Evolutionary conservation across 2,888 invertebrate genomes (phyloP).

Genomic region (Lasioglossum marginatum): DNA sequence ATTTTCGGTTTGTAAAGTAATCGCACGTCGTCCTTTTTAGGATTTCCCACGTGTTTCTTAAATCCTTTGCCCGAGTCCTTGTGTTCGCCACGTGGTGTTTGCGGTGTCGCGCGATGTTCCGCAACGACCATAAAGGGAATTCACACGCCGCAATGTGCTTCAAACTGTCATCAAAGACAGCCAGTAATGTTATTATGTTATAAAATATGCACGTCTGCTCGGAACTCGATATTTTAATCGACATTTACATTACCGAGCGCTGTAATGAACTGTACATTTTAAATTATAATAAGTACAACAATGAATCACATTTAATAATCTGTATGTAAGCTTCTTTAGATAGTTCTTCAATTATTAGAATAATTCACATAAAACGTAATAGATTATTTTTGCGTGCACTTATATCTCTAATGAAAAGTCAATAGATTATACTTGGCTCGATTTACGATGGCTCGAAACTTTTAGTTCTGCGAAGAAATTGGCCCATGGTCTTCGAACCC

Average conservation of each 20-base stretch:
- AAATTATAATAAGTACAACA: neutral
- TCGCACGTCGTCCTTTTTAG: slow-evolving; percentile 66
- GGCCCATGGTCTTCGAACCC: slow-evolving; percentile 76
- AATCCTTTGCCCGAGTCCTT: slow-evolving; percentile 82
- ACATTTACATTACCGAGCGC: neutral
- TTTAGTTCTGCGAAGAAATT: slow-evolving; percentile 82
- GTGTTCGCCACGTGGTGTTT: slow-evolving; percentile 83
- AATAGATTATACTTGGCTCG: neutral
- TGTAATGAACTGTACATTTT: neutral
- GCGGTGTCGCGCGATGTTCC: slow-evolving; percentile 81
- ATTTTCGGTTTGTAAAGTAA: neutral
- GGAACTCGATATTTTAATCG: neutral
- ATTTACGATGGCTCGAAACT: no score
- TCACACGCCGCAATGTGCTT: slow-evolving; percentile 81
- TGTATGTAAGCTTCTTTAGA: neutral
- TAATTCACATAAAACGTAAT: neutral
- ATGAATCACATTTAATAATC: neutral
- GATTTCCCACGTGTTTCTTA: slow-evolving; percentile 84
- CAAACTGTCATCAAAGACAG: slow-evolving; percentile 79
- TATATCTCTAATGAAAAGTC: neutral
- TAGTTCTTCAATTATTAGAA: neutral
- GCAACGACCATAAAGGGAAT: slow-evolving; percentile 78
- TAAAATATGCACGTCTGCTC: neutral
- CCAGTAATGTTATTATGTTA: slow-evolving; percentile 76
- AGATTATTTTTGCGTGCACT: neutral